Evolutionary conservation across 92 coral and sea anemone genomes (phyloP), one percentile per base, ranked within the genome.

Genomic region (Zoanthus sansibaricus): DNA sequence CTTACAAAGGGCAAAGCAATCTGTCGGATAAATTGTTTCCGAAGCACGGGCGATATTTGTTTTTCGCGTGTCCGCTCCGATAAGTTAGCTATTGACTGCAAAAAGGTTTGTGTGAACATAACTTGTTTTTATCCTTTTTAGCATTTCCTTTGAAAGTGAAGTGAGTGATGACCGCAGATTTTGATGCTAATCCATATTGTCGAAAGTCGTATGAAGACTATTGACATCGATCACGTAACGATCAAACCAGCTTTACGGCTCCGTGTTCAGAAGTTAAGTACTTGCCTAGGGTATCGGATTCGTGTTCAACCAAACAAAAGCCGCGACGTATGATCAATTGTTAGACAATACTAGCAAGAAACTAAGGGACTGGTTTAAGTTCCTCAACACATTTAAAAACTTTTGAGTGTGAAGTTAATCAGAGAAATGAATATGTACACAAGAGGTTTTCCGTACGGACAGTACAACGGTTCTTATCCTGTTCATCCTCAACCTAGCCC

Each of bases 21-120:
- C 85, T 80, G 73, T 80, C 85, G 75, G 75, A 76, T 79, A 74
- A 80, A 80, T 80, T 64, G 85, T 45, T 79, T 79, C 84, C 84
- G 62, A 79, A 66, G 66, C 85, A 80, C 75, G 66, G 85, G 46
- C 85, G 46, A 80, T 80, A 80, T 80, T 80, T 80, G 21, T 80
- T 80, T 80, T 64, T 80, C 75, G 85, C 25, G 85, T 80, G 85
- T 80, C 85, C 15, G 47, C 72, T 62, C 73, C 31, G 75, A 45
- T 25, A 71, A 64, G 71, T 18, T 47, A 68, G 85, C 49, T 32
- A 80, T 67, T 80, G 45, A 20, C 85, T 62, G 20, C n/a, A 68
- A 66, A 66, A 64, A 14, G 25, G 51, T 45, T 30, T 80, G 20
- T 46, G 15, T 20, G 56, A 66, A 7, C 47, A 62, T 14, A 15